These are phyloP conservation scores for Rattus rattus DNA, from an alignment of 2,113 vertebrate species.

Conservation along the genomic window DNA sequence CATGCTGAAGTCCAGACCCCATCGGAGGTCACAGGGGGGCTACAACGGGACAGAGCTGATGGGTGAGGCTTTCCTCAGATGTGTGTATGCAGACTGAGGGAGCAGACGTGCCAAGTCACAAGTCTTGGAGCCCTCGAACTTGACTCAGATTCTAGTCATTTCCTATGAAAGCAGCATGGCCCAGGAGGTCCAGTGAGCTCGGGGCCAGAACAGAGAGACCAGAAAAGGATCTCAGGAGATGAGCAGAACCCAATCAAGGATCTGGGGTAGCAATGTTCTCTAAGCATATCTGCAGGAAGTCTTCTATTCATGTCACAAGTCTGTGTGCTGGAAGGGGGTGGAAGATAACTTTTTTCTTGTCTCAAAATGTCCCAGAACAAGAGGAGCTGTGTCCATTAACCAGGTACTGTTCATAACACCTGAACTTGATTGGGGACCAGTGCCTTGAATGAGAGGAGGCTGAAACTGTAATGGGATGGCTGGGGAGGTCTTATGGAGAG, in stretches of 20 bases:
- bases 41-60: neutral
- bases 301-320: too few species aligned
- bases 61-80: neutral
- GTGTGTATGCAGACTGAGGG: neutral
- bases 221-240: neutral
- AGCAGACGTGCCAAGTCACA: neutral
- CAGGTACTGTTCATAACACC: neutral
- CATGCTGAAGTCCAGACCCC: neutral
- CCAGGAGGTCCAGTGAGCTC: neutral
- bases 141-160: neutral
- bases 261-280: neutral
- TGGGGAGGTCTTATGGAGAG: neutral
- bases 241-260: neutral
- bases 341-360: neutral
- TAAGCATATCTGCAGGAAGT: neutral
- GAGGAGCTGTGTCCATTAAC: neutral
- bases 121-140: neutral
- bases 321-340: neutral
- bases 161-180: neutral
- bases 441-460: neutral
- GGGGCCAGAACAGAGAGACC: neutral
- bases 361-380: neutral
- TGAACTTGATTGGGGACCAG: neutral
- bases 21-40: too few species aligned
- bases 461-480: rapidly evolving